A percentile compares a stretch with the other conserved stretches of the same genome.
Evolutionary conservation across 1,140 invertebrate species (phyloP).

Genomic region (Aphidius gifuensis): DNA sequence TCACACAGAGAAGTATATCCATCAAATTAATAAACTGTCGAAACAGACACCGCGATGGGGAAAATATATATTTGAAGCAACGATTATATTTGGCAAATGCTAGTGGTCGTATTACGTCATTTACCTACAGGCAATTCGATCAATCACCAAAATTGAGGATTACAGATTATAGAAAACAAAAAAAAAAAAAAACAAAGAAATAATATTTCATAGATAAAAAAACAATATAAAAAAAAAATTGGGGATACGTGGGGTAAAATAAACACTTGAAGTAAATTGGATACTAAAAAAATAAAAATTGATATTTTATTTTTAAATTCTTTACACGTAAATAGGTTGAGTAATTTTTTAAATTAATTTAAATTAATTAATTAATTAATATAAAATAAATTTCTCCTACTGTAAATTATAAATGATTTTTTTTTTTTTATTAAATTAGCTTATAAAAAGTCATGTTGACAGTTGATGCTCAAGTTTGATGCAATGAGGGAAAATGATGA

Average conservation of each 20-base stretch:
- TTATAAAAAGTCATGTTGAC: too few relatives aligned
- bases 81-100: background rate
- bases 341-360: too few relatives aligned
- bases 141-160: conserved; percentile 55
- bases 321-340: too few relatives aligned
- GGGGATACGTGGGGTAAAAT: too few relatives aligned
- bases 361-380: too few relatives aligned
- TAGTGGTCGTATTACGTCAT: conserved; percentile 45
- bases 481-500: conserved; percentile 34
- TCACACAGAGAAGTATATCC: conserved; percentile 30
- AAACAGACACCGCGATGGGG: conserved; percentile 41
- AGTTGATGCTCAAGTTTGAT: background rate
- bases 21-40: conserved; percentile 55
- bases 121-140: conserved; percentile 47
- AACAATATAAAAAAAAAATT: background rate
- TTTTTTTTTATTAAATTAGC: background rate
- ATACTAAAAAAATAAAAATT: background rate
- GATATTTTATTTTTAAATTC: background rate
- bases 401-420: too few relatives aligned
- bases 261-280: too few relatives aligned
- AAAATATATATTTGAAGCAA: conserved; percentile 20
- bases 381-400: too few relatives aligned
- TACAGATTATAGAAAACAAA: conserved; percentile 44
- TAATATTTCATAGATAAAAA: background rate
- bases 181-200: conserved; percentile 8